Evolutionary conservation across 2,797 vertebrate genomes (phyloP), one percentile per base, ranked within the genome.

Genomic region (Diceros bicornis): DNA sequence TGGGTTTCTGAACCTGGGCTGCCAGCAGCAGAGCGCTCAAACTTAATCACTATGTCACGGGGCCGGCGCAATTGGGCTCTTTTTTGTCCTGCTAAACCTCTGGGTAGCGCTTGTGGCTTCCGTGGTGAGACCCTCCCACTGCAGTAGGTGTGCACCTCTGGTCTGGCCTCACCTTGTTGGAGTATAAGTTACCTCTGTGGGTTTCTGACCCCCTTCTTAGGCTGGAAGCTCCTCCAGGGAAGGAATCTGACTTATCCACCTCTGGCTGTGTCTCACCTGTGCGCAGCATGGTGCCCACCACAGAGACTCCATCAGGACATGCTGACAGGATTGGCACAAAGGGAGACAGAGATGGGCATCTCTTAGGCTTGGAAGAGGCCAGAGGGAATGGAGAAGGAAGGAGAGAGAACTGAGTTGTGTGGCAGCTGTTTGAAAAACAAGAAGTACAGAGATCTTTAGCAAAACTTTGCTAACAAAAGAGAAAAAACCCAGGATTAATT

Each of bases 21-120:
- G 4, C 37, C 37, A 37, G 37, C 4, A 37, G 37, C 37, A 4
- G 37, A 37, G 37, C 37, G n/a, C n/a, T n/a, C n/a, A n/a, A n/a
- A n/a, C n/a, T n/a, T n/a, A n/a, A n/a, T n/a, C n/a, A n/a, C n/a
- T n/a, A n/a, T n/a, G n/a, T 37, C 37, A 37, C 37, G 37, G 37
- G 37, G 37, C 37, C 37, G 4, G 37, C 37, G 3, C 4, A 37
- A 37, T 37, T 37, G 37, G 37, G 37, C 2, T 37, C 37, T 55
- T 55, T 7, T n/a, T 29, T 29, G 18, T 52, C 66, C 84, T 92
- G 75, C 72, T 32, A 29, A 94, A 75, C 83, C 71, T 50, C 78
- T 44, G 37, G 59, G 32, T 29, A 61, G 13, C 21, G 87, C 72
- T 66, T 72, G 74, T 25, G 37, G 18, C 29, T 29, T 34, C 50